These are phyloP conservation scores for Eospalax fontanierii DNA, from an alignment of 2,797 vertebrate genomes.

Conservation along the genomic window DNA sequence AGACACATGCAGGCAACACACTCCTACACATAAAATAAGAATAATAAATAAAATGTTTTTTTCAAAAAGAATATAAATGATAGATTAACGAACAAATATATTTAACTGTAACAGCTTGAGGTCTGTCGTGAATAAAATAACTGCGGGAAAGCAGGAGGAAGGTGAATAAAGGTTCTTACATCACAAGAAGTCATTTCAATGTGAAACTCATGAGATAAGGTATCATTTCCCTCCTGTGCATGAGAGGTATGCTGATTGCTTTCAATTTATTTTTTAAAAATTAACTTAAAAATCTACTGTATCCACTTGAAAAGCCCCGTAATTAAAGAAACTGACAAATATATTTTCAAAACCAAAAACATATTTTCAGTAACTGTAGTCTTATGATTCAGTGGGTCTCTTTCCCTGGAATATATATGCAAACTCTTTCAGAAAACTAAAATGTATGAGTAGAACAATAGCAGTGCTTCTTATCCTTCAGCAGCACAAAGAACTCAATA, in stretches of 20 bases:
- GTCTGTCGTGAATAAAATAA: neutral
- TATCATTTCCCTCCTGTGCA: neutral
- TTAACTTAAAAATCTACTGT: neutral
- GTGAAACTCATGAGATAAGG: neutral
- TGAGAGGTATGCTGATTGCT: neutral
- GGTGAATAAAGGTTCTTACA: neutral
- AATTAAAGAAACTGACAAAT: neutral
- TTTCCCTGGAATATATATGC: neutral
- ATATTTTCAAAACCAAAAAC: neutral
- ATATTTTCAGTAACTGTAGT: neutral
- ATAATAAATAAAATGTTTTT: too few species aligned
- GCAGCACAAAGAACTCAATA: neutral
- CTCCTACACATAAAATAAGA: too few species aligned
- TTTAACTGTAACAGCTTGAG: neutral
- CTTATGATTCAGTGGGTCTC: neutral
- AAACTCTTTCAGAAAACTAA: neutral
- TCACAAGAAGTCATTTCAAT: neutral
- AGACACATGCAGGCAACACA: too few species aligned
- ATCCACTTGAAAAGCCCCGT: neutral
- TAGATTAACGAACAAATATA: neutral
- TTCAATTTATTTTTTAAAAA: neutral
- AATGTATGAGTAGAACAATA: neutral
- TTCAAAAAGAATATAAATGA: neutral
- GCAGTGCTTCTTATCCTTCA: neutral
- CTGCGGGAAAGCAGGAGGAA: neutral